These are phyloP conservation scores for Typhlichthys subterraneus DNA, from an alignment of 2,797 vertebrate species.

Conservation along the genomic window DNA sequence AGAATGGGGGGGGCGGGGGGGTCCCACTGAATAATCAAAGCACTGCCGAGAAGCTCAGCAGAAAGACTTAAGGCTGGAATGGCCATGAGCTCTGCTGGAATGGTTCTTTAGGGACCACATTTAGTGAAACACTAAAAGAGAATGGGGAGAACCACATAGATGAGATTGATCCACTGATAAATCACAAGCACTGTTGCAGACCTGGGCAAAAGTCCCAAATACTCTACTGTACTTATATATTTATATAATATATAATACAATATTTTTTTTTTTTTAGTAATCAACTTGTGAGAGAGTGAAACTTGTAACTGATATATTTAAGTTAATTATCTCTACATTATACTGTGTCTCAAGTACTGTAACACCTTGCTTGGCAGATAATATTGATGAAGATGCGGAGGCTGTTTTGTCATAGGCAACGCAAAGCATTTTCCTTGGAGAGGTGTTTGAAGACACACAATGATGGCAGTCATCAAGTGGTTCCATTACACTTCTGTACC, in stretches of 20 bases:
- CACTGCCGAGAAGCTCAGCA: constrained; percentile 23
- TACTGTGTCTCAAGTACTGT: too few species aligned
- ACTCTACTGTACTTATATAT: constrained; percentile 1
- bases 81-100: constrained; percentile 30
- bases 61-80: constrained; percentile 38
- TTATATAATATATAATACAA: too few species aligned
- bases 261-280: too few species aligned
- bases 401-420: constrained; percentile 2
- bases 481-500: constrained; percentile 8
- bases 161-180: constrained; percentile 13
- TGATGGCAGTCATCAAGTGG: constrained; percentile 13
- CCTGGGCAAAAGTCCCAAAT: neutral
- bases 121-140: constrained; percentile 13
- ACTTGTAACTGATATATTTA: too few species aligned
- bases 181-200: constrained; percentile 13
- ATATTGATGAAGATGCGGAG: neutral
- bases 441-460: constrained; percentile 20
- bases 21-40: neutral
- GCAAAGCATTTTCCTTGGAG: neutral
- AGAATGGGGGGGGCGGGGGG: constrained; percentile 2
- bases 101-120: constrained; percentile 18
- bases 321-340: too few species aligned
- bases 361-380: too few species aligned
- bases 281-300: too few species aligned
- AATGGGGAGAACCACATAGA: constrained; percentile 14